Conservation (phyloP, 1,140 invertebrate species). For the Trichonephila inaurata region DNA sequence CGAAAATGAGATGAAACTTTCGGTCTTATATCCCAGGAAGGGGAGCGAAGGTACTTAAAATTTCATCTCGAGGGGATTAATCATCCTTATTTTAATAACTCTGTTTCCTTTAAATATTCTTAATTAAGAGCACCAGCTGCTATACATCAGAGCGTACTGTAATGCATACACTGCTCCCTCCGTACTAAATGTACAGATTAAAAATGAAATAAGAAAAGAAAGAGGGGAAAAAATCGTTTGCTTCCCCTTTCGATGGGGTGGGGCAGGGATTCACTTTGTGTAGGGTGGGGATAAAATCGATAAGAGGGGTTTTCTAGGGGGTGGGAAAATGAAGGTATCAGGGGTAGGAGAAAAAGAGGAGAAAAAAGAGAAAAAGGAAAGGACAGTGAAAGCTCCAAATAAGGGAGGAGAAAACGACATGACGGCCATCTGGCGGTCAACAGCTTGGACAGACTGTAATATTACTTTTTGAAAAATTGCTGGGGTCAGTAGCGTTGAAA, state of each 20-base stretch:
- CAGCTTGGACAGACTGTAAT: constrained; percentile 42
- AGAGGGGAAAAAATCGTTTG: neutral
- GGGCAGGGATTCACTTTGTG: neutral
- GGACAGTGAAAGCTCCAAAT: neutral
- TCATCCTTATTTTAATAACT: constrained; percentile 7
- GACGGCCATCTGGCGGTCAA: constrained; percentile 44
- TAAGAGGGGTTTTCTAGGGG: constrained; percentile 19
- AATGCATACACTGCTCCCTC: neutral
- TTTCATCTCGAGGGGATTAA: constrained; percentile 24
- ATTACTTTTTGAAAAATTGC: constrained; percentile 52
- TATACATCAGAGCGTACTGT: neutral
- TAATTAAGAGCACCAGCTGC: constrained; percentile 1
- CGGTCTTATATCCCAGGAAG: neutral
- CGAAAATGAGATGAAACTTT: constrained; percentile 1
- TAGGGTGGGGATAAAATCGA: constrained; percentile 29
- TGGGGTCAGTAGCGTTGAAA: constrained; percentile 31
- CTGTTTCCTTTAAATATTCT: constrained; percentile 16
- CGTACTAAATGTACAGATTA: neutral
- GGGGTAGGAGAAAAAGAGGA: neutral
- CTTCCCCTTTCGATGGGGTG: neutral
- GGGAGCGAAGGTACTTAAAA: neutral
- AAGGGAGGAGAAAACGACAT: neutral
- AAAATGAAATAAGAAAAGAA: neutral
- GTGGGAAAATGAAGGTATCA: constrained; percentile 26
- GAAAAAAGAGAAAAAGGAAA: neutral